Conservation (phyloP, 2,797 vertebrate genomes). For the Catamblyrhynchus diadema region DNA sequence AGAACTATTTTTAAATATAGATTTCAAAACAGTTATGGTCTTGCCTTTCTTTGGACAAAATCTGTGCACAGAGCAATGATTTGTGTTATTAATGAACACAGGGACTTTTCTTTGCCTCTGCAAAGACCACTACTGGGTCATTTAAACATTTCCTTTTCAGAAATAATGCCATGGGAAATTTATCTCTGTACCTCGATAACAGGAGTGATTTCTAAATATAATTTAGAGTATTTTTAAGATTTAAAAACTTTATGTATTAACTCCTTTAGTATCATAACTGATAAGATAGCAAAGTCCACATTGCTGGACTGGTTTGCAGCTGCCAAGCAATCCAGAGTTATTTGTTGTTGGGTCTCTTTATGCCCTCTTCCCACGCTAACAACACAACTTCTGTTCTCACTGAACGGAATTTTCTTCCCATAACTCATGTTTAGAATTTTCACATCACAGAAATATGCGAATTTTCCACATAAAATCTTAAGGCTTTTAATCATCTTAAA, state of each 20-base stretch:
- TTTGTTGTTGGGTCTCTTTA: neutral
- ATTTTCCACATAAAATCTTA: neutral
- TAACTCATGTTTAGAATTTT: neutral
- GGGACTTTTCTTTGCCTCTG: slow-evolving; percentile 2
- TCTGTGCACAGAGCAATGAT: slow-evolving; percentile 1
- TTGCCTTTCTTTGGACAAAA: slow-evolving; percentile 68
- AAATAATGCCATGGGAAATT: slow-evolving; percentile 13
- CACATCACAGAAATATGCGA: neutral
- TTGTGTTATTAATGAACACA: slow-evolving; percentile 36
- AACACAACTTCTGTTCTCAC: neutral
- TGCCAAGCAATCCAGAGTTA: neutral
- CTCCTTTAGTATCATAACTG: neutral
- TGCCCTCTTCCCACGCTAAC: neutral
- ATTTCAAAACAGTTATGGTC: slow-evolving; percentile 50
- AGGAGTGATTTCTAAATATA: slow-evolving; percentile 2
- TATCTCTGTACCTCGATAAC: fast-evolving
- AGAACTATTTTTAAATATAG: slow-evolving; percentile 56
- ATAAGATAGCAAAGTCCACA: neutral
- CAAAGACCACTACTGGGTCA: neutral
- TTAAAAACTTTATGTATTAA: neutral
- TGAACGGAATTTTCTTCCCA: neutral
- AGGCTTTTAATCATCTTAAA: neutral
- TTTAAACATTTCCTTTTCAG: slow-evolving; percentile 22
- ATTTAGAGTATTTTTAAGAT: neutral
- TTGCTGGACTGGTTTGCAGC: neutral